These are phyloP conservation scores for Aporophyla lueneburgensis DNA, from an alignment of 2,888 invertebrate species.

Conservation along the genomic window DNA sequence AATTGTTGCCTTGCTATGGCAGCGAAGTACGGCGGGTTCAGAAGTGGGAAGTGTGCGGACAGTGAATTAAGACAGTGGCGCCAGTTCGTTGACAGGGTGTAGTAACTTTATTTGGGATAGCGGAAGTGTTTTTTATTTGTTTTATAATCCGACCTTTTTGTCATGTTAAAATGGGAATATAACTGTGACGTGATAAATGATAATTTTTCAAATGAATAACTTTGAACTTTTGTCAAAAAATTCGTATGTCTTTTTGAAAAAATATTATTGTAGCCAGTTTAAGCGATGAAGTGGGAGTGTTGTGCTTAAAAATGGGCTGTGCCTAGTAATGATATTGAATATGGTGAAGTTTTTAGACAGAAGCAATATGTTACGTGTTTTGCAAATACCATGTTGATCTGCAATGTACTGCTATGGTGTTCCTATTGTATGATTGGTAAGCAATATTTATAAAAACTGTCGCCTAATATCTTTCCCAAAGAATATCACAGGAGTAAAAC, in stretches of 20 bases:
- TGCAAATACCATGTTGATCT: slow-evolving; percentile 44
- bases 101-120: background rate
- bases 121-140: background rate
- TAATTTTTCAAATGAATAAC: too few species aligned
- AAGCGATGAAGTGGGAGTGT: too few species aligned
- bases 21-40: slow-evolving; percentile 44
- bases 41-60: slow-evolving; percentile 19
- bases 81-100: background rate
- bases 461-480: background rate
- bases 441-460: too few species aligned
- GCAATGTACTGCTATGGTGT: slow-evolving; percentile 48
- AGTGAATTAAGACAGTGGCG: slow-evolving; percentile 20
- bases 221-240: too few species aligned
- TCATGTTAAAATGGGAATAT: too few species aligned
- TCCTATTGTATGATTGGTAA: slow-evolving; percentile 49
- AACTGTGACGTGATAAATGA: background rate
- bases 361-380: slow-evolving; percentile 1
- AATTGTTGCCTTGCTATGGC: slow-evolving; percentile 29
- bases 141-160: too few species aligned
- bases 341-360: background rate
- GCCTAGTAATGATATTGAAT: background rate
- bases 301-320: background rate
- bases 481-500: background rate
- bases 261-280: background rate
- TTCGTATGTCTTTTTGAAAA: background rate